phyloP scores from a whole-genome alignment of 1,140 invertebrate genomes.

The Elysia chlorotica region DNA sequence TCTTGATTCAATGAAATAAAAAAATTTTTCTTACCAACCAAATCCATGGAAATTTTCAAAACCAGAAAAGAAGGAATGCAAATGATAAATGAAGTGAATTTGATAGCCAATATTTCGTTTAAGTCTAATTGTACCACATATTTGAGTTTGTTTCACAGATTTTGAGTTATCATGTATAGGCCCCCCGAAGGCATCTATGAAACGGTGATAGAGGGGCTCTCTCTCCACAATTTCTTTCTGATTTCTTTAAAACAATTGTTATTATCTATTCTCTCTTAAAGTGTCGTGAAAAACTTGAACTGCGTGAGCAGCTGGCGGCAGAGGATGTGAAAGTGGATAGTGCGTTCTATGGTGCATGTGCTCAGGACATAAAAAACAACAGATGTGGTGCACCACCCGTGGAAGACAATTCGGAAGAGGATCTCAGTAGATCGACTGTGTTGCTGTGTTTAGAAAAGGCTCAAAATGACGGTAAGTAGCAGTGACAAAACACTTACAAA shows the following conservation, averaged over 20 bases:
- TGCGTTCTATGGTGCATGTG: conserved; percentile 85
- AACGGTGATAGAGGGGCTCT: neutral
- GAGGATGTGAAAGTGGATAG: conserved; percentile 90
- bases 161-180: no score
- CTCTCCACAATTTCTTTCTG: neutral
- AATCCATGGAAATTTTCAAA: no score
- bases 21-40: no score
- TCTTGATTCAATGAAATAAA: no score
- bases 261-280: no score
- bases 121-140: no score
- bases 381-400: conserved; percentile 46
- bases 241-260: no score
- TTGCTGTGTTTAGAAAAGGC: conserved; percentile 90
- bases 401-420: conserved; percentile 69
- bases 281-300: conserved; percentile 83
- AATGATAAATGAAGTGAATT: no score
- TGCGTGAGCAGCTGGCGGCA: conserved; percentile 84
- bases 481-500: neutral
- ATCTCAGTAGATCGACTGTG: conserved; percentile 85
- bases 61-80: no score
- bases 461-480: conserved; percentile 70
- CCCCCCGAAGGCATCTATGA: neutral
- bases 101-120: no score
- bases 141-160: no score
- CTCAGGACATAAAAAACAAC: conserved; percentile 84